Evolutionary conservation across 2,113 vertebrate species (phyloP).

Genomic region (Onychorhynchus coronatus): DNA sequence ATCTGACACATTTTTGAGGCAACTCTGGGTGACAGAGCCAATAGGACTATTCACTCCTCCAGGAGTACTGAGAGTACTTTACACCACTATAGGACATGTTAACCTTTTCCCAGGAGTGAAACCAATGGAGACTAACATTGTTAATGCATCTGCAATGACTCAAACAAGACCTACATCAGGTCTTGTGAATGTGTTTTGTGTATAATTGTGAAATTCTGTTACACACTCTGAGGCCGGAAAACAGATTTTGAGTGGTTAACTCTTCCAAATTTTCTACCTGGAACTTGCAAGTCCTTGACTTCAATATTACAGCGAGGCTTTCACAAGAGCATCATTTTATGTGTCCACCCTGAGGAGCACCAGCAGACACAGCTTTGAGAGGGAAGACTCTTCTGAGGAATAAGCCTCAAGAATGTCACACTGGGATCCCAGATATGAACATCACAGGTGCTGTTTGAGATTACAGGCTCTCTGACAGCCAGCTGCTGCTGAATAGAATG

Average conservation of each 20-base stretch:
- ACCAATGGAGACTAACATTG: not conserved
- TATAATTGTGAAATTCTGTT: not conserved
- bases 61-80: not conserved
- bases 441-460: not conserved
- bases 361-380: not conserved
- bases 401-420: not conserved
- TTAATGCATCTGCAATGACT: not conserved
- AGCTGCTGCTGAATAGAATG: not conserved
- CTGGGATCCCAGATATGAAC: not conserved
- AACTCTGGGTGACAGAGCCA: not conserved
- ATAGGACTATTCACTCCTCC: not conserved
- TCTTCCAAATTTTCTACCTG: not conserved
- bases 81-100: not conserved
- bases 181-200: not conserved
- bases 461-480: not conserved
- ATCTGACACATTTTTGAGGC: not conserved
- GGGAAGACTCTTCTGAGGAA: not conserved
- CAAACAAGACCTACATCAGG: not conserved
- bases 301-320: not conserved
- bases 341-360: not conserved
- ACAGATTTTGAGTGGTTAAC: not conserved
- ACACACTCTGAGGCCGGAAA: not conserved
- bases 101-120: not conserved
- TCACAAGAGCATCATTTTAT: not conserved
- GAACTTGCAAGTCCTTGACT: not conserved